Evolutionary conservation across 2,888 invertebrate genomes (phyloP).

Genomic region (Spodoptera picta): DNA sequence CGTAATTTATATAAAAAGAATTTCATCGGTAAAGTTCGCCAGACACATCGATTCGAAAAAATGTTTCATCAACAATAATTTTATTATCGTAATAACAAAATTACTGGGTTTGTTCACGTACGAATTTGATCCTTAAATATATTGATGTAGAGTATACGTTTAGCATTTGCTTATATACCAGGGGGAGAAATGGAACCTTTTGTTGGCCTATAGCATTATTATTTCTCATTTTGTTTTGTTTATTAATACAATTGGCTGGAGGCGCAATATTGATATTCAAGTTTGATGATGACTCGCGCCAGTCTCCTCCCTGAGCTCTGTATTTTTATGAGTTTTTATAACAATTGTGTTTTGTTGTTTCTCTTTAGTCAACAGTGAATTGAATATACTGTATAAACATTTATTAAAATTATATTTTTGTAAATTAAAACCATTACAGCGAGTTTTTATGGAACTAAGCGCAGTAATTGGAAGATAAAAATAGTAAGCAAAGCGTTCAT

Average conservation of each 20-base stretch:
- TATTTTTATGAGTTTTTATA: conserved; percentile 84
- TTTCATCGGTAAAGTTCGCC: conserved; percentile 86
- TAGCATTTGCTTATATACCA: conserved; percentile 76
- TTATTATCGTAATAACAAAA: conserved; percentile 89
- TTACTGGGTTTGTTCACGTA: conserved; percentile 81
- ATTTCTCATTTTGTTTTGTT: conserved; percentile 89
- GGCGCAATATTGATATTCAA: conserved; percentile 89
- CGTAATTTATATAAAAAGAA: conserved; percentile 86
- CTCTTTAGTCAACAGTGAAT: conserved; percentile 71
- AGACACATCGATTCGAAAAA: conserved; percentile 87
- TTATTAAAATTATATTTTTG: background rate
- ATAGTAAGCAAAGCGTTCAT: conserved; percentile 21
- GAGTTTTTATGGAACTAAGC: background rate
- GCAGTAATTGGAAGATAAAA: conserved; percentile 11
- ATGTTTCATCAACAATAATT: conserved; percentile 89
- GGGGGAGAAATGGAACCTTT: conserved; percentile 89
- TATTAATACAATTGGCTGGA: conserved; percentile 89
- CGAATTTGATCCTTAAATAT: conserved; percentile 81
- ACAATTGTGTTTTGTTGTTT: conserved; percentile 75
- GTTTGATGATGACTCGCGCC: conserved; percentile 87
- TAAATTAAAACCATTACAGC: conserved; percentile 4
- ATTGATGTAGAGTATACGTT: conserved; percentile 76
- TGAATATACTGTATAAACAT: conserved; percentile 48
- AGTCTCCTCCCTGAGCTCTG: conserved; percentile 80
- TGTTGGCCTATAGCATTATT: conserved; percentile 89